Evolutionary conservation across 2,113 vertebrate genomes (phyloP).

Genomic region (Halichoeres trimaculatus): DNA sequence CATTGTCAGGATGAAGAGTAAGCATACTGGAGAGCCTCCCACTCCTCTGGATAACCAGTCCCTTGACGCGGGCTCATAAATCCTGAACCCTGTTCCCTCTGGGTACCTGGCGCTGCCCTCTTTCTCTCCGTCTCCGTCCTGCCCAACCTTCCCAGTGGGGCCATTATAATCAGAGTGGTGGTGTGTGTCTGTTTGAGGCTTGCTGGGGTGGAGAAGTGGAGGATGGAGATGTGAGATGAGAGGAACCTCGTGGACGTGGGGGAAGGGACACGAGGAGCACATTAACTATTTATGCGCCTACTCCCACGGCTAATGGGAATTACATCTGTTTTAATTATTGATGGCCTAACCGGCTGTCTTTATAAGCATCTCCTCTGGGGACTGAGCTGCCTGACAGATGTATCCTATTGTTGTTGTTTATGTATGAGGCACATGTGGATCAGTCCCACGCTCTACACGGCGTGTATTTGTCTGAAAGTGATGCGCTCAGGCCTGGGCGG

Average conservation of each 20-base stretch:
- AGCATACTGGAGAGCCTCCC: slow-evolving; percentile 47
- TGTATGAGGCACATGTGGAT: slow-evolving; percentile 50
- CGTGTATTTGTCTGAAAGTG: slow-evolving; percentile 26
- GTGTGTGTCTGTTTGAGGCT: slow-evolving; percentile 43
- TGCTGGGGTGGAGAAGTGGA: slow-evolving; percentile 6
- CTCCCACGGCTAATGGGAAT: slow-evolving; percentile 80
- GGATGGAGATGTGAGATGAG: slow-evolving; percentile 56
- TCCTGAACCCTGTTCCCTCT: slow-evolving; percentile 44
- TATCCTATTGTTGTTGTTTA: slow-evolving; percentile 68
- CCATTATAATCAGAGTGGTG: slow-evolving; percentile 64
- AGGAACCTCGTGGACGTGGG: slow-evolving; percentile 47
- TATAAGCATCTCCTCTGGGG: slow-evolving; percentile 63
- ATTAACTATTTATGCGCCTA: slow-evolving; percentile 83
- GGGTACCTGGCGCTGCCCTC: slow-evolving; percentile 14
- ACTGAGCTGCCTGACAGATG: slow-evolving; percentile 61
- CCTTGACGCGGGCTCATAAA: slow-evolving; percentile 58
- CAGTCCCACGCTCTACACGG: not conserved
- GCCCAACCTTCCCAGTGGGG: slow-evolving; percentile 62
- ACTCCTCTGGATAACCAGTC: slow-evolving; percentile 63
- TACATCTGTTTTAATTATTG: slow-evolving; percentile 86
- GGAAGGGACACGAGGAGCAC: slow-evolving; percentile 64
- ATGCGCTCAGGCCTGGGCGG: no score
- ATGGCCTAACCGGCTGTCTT: slow-evolving; percentile 81
- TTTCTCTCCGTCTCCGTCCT: slow-evolving; percentile 43
- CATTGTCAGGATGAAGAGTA: slow-evolving; percentile 34